phyloP scores from a whole-genome alignment of 2,797 vertebrate genomes.

The Neosalanx taihuensis region DNA sequence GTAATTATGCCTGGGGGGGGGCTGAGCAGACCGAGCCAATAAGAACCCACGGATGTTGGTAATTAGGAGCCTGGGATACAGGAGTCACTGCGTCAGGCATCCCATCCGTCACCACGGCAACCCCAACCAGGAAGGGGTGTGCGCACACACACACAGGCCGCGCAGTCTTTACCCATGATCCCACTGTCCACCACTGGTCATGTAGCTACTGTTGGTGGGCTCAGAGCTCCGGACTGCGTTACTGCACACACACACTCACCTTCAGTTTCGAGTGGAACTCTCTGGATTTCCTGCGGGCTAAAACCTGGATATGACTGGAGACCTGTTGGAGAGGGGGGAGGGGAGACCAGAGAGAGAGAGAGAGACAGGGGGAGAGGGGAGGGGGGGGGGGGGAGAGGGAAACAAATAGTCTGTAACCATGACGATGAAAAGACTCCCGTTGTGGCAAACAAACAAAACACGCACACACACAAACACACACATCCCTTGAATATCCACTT shows the following conservation, averaged over 20 bases:
- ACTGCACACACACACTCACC: conserved; percentile 74
- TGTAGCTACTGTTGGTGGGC: not conserved
- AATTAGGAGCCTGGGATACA: conserved; percentile 79
- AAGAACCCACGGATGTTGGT: conserved; percentile 72
- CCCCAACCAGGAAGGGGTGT: conserved; percentile 76
- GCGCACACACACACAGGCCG: conserved; percentile 49
- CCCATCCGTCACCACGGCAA: conserved; percentile 71
- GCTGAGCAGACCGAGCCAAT: conserved; percentile 26
- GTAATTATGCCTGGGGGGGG: conserved; percentile 48
- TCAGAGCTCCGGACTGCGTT: not conserved
- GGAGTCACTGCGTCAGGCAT: conserved; percentile 79
- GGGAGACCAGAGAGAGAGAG: conserved; percentile 21
- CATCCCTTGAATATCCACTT: conserved; percentile 30
- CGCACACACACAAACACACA: conserved; percentile 12
- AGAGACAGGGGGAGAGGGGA: conserved; percentile 32
- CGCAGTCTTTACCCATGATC: conserved; percentile 6
- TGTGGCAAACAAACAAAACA: conserved; percentile 56
- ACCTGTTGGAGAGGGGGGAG: conserved; percentile 76
- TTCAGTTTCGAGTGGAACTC: conserved; percentile 99
- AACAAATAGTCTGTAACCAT: conserved; percentile 93
- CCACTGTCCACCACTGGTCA: conserved; percentile 2
- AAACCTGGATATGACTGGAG: conserved; percentile 99
- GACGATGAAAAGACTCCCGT: conserved; percentile 92
- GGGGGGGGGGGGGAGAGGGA: conserved; percentile 36
- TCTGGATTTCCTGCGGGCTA: conserved; percentile 98